phyloP scores from a whole-genome alignment of 2,888 invertebrate species.

The Linnaemya vulpina region DNA sequence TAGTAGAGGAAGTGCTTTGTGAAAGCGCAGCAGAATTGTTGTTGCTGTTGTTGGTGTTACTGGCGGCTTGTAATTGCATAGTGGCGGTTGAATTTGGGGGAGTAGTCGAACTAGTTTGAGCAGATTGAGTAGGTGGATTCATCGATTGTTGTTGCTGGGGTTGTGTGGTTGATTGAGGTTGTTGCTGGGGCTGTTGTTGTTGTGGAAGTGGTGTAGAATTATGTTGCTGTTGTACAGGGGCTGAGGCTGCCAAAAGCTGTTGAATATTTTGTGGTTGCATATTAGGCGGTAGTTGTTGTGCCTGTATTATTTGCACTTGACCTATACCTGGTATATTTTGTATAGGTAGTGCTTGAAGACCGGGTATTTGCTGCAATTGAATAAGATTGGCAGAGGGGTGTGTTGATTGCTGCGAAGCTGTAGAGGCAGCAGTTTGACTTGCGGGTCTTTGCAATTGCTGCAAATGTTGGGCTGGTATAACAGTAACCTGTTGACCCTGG shows the following conservation, averaged over 20 bases:
- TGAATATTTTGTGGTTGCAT: slow-evolving; percentile 79
- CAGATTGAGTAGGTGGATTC: slow-evolving; percentile 67
- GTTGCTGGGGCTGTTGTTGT: slow-evolving; percentile 72
- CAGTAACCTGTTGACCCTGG: slow-evolving; percentile 91
- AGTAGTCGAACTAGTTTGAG: slow-evolving; percentile 62
- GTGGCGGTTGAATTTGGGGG: slow-evolving; percentile 38
- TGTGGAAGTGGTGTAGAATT: slow-evolving; percentile 75
- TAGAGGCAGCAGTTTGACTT: slow-evolving; percentile 49
- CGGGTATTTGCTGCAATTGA: slow-evolving; percentile 81
- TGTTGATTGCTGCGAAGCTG: slow-evolving; percentile 70
- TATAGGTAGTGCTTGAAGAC: slow-evolving; percentile 87
- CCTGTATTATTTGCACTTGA: slow-evolving; percentile 88
- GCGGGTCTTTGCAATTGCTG: slow-evolving; percentile 82
- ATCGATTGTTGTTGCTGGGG: slow-evolving; percentile 69
- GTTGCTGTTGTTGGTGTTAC: slow-evolving; percentile 12
- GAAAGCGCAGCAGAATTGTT: slow-evolving; percentile 48
- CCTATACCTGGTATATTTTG: slow-evolving; percentile 91
- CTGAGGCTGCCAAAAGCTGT: slow-evolving; percentile 75
- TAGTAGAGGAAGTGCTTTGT: slow-evolving; percentile 44
- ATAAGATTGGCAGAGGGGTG: slow-evolving; percentile 76
- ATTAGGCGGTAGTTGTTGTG: slow-evolving; percentile 82
- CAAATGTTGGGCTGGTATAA: slow-evolving; percentile 89
- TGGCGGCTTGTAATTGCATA: slow-evolving; percentile 51
- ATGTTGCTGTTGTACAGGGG: slow-evolving; percentile 74
- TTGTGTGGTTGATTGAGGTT: slow-evolving; percentile 73